phyloP scores from a whole-genome alignment of 2,888 invertebrate species.

The Hypomecis punctinalis region DNA sequence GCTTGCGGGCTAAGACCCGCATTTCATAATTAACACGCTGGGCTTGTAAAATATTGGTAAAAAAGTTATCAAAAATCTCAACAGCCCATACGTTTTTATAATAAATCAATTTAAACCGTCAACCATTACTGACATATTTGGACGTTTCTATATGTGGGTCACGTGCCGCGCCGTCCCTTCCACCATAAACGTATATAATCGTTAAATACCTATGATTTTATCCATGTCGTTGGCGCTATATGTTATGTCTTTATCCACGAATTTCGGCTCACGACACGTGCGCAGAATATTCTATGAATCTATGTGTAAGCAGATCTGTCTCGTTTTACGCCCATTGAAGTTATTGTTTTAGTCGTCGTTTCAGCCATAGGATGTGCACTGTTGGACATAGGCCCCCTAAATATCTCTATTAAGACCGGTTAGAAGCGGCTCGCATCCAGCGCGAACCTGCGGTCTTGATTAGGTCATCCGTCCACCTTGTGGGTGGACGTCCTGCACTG shows the following conservation, averaged over 20 bases:
- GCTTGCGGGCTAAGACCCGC: neutral
- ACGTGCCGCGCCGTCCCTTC: conserved; percentile 53
- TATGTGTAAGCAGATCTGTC: conserved; percentile 15
- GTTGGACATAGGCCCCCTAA: too few relatives aligned
- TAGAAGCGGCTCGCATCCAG: too few relatives aligned
- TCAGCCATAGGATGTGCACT: too few relatives aligned
- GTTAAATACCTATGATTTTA: conserved; percentile 2
- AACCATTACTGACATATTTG: conserved; percentile 40
- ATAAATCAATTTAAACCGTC: conserved; percentile 36
- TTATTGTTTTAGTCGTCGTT: conserved; percentile 30
- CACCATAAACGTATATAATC: conserved; percentile 2
- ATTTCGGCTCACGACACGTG: conserved; percentile 37
- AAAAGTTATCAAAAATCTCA: neutral
- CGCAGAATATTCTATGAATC: conserved; percentile 32
- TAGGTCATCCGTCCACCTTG: too few relatives aligned
- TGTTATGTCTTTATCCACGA: conserved; percentile 26
- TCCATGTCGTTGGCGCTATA: conserved; percentile 12
- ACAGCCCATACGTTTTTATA: conserved; percentile 37
- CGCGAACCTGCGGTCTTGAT: too few relatives aligned
- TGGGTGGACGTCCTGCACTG: too few relatives aligned
- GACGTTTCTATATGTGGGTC: conserved; percentile 55
- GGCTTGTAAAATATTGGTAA: too few relatives aligned
- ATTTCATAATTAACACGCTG: neutral
- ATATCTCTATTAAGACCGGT: too few relatives aligned
- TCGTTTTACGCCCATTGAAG: conserved; percentile 21